Base-by-base conservation (phyloP, 2,888 invertebrate genomes). In the Atethmia centrago region DNA sequence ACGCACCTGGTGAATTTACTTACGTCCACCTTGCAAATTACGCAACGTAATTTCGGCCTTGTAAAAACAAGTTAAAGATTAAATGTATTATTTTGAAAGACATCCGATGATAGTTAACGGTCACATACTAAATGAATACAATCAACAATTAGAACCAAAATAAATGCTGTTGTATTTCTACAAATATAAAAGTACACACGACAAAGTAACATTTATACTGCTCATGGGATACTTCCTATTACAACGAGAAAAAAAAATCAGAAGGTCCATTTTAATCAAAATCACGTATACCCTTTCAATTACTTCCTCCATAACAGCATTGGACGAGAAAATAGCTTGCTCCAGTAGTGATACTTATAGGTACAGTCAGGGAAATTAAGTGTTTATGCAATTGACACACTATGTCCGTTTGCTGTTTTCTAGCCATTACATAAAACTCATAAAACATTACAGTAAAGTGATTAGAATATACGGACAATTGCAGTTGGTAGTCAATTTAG, bases 151-250 rank as follows among this genome's bases (percentile, higher is more conserved):
- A 76, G 8, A 42, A 25, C 12, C 19, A 49, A 68, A 59, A 64
- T 16, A 21, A 31, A 64, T 25, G 42, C 14, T 42, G 25, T 62
- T 28, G 2, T 61, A 71, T 71, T 36, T 40, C 63, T 63, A 47
- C 40, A 61, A 68, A 76, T 68, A 69, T 63, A 66, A 72, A 64
- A 61, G 42, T 21, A 74, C 49, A 62, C 61, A 66, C 59, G 19
- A 69, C 66, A 73, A 75, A 75, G 31, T n/a, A 59, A 67, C 74
- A 84, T 82, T 76, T 72, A 78, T 80, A 82, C 45, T 19, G n/a
- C 70, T 77, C 64, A 61, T 64, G 63, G 28, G 56, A 68, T 74
- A 68, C 70, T 49, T 74, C 2, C 40, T 21, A 45, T 8, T n/a
- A 8, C n/a, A 2, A 61, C 1, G 0, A 40, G 14, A n/a, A 47